These are phyloP conservation scores for Zalophus californianus DNA, from an alignment of 2,797 vertebrate species.

Conservation along the genomic window DNA sequence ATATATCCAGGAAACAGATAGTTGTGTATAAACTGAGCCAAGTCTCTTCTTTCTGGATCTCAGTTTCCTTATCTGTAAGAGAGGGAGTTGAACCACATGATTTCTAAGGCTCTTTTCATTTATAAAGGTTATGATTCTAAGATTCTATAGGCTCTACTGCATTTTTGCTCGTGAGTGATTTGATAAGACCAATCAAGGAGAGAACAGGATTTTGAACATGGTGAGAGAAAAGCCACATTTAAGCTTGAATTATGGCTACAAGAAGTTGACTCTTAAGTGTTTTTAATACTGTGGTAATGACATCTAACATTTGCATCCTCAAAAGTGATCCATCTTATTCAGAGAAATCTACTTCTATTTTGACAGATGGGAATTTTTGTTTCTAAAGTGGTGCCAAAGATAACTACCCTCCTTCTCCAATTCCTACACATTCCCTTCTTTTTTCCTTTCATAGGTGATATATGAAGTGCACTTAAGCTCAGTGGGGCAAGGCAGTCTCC, in stretches of 20 bases:
- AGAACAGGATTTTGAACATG: not conserved
- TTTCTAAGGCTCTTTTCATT: constrained; percentile 10
- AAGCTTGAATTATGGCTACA: constrained; percentile 21
- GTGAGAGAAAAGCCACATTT: not conserved
- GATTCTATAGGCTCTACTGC: not conserved
- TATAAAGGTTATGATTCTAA: not conserved
- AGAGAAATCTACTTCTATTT: constrained; percentile 46
- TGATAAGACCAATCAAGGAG: not conserved
- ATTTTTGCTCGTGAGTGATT: constrained; percentile 31
- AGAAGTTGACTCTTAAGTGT: not conserved
- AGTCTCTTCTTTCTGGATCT: constrained; percentile 9
- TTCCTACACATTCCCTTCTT: not conserved
- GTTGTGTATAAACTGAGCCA: not conserved
- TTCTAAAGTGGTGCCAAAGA: constrained; percentile 34
- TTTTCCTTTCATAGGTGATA: not conserved
- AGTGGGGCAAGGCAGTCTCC: not conserved
- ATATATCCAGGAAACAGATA: not conserved
- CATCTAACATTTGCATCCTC: not conserved
- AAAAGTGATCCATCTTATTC: not conserved
- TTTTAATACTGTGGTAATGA: not conserved
- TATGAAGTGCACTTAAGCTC: not conserved
- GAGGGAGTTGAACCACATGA: not conserved
- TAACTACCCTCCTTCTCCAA: not conserved
- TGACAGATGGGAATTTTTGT: not conserved
- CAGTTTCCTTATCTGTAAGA: not conserved